These are phyloP conservation scores for Cyprichromis sp. DNA, from an alignment of 2,113 vertebrate genomes.

Conservation along the genomic window DNA sequence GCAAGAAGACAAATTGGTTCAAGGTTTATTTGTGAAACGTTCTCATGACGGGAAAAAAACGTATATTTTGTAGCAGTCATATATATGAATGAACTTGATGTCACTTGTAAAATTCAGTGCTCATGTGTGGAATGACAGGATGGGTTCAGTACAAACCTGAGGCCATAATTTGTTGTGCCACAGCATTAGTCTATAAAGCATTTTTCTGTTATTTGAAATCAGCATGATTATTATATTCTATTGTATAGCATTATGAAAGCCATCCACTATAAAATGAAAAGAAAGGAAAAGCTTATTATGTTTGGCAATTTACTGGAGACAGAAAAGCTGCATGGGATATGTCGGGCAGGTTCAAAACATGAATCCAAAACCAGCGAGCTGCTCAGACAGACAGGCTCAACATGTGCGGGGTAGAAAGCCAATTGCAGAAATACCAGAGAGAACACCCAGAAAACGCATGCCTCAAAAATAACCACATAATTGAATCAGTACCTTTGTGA, in stretches of 20 bases:
- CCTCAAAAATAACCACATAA: background rate
- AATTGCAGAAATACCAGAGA: background rate
- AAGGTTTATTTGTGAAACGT: background rate
- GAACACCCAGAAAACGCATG: background rate
- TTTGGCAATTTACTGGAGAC: background rate
- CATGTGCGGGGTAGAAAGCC: background rate
- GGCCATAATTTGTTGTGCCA: background rate
- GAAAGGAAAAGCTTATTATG: background rate
- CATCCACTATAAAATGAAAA: background rate
- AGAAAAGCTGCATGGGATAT: background rate
- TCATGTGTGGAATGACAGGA: background rate
- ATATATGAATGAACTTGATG: background rate
- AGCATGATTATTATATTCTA: background rate
- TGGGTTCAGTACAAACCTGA: background rate
- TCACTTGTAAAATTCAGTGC: background rate
- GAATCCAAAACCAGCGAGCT: background rate
- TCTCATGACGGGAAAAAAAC: background rate
- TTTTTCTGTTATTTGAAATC: background rate
- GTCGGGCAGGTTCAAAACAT: background rate
- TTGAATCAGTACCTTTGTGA: conserved; percentile 19
- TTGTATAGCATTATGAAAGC: background rate
- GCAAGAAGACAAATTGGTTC: conserved; percentile 3
- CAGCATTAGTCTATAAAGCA: background rate
- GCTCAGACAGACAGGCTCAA: background rate
- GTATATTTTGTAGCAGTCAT: background rate